These are phyloP conservation scores for Lagocephalus sceleratus DNA, from an alignment of 2,797 vertebrate genomes.

Conservation along the genomic window DNA sequence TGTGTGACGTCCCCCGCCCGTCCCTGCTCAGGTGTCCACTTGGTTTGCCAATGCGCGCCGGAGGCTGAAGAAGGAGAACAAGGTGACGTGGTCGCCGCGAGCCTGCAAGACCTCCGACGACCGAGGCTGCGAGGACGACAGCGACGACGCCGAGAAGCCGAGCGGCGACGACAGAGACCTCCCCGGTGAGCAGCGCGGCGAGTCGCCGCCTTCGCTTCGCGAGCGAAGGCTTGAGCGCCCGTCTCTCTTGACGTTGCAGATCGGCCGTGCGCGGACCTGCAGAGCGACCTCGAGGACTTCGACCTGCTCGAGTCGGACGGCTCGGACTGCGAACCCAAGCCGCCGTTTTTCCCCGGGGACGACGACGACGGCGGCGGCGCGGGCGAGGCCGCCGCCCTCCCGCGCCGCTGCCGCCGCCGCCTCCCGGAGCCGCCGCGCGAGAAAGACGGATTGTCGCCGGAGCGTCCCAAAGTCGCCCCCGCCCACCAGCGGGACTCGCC, in stretches of 20 bases:
- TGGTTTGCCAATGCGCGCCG: constrained; percentile 93
- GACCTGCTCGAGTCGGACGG: constrained; percentile 86
- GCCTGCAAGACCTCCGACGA: constrained; percentile 90
- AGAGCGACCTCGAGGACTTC: constrained; percentile 92
- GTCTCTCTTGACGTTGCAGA: constrained; percentile 64
- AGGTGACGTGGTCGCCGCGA: constrained; percentile 91
- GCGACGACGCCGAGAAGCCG: constrained; percentile 84
- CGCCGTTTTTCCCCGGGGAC: constrained; percentile 59
- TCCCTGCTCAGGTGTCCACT: constrained; percentile 81
- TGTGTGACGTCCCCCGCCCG: neutral
- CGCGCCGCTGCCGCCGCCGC: constrained; percentile 26
- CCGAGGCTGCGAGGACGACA: constrained; percentile 87
- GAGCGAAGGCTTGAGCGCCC: neutral
- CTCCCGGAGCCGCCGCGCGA: constrained; percentile 61
- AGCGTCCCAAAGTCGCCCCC: constrained; percentile 67
- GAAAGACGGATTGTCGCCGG: constrained; percentile 79
- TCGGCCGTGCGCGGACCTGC: constrained; percentile 78
- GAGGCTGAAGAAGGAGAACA: constrained; percentile 92
- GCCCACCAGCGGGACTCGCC: constrained; percentile 67
- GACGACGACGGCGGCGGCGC: constrained; percentile 6
- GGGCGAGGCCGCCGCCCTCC: constrained; percentile 25
- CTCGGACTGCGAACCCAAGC: constrained; percentile 84
- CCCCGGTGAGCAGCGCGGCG: constrained; percentile 72
- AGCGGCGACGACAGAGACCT: constrained; percentile 83
- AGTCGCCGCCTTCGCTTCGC: too few species aligned